Evolutionary conservation across 2,113 vertebrate genomes (phyloP), one percentile per base, ranked within the genome.

Genomic region (Willisornis vidua): DNA sequence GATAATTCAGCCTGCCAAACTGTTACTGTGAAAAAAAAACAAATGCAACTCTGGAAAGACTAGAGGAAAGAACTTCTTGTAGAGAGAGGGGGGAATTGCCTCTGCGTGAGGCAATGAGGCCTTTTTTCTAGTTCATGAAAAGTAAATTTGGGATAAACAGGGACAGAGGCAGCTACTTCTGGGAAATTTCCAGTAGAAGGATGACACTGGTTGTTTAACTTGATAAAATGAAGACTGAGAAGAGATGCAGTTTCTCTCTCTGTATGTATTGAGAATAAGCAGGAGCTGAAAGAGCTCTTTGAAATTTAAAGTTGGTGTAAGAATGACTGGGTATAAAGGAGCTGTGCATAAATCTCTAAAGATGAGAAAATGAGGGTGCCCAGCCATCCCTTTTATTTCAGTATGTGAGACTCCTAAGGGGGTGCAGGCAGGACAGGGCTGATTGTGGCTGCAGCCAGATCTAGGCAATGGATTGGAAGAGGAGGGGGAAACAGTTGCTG

Each of bases 401-500:
- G 31, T 24, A 4, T 1, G 0, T n/a, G 61, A 49, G 26, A 24
- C 46, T 57, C 37, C 31, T 2, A 1, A 24, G 26, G 29, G 33
- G 16, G 8, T 48, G 41, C 41, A 19, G 35, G 71, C 4, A 3
- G n/a, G 75, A 74, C 1, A 1, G 51, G 61, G 26, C 54, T 17
- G 20, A 28, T 57, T 63, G 66, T 1, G 0, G 33, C 17, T 23
- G 68, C 39, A 48, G 67, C 43, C 22, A 2, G 2, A 3, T 75
- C 68, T 28, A 1, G 0, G 57, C 2, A 49, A 45, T 23, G 72
- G 37, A 66, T 24, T 51, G 33, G 57, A 57, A 41, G 37, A 66
- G 48, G 33, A 84, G 71, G 15, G 39, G 35, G 35, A 49, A 49
- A 17, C 0, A 1, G 51, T 19, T 66, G 35, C 57, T 29, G 26